A percentile compares a stretch with the other conserved stretches of the same genome.
Conservation (phyloP, 1,140 invertebrate genomes). For the Harlomillsia oculata region DNA sequence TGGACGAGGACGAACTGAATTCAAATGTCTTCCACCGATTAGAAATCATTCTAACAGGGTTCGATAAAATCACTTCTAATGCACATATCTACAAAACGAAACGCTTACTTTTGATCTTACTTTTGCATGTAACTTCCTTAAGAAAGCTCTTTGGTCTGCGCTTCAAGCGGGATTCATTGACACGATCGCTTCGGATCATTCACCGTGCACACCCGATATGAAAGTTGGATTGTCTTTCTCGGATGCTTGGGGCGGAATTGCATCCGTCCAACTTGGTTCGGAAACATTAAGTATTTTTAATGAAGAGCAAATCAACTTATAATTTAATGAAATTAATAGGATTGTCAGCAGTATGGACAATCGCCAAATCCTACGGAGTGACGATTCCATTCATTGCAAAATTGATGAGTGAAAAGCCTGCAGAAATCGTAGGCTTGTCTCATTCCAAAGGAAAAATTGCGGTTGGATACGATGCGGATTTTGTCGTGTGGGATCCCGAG, state of each 20-base stretch:
- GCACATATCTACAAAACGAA: too few species aligned
- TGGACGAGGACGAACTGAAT: slow-evolving; percentile 52
- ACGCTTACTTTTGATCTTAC: neutral
- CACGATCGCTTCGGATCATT: slow-evolving; percentile 64
- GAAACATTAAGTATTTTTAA: neutral
- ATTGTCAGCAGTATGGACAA: slow-evolving; percentile 57
- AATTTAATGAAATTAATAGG: too few species aligned
- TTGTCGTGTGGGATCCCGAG: slow-evolving; percentile 57
- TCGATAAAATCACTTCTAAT: slow-evolving; percentile 6
- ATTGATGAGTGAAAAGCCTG: slow-evolving; percentile 52
- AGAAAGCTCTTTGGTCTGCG: slow-evolving; percentile 54
- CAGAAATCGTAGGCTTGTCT: slow-evolving; percentile 51
- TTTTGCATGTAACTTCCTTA: neutral
- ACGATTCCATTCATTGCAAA: slow-evolving; percentile 48
- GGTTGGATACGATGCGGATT: slow-evolving; percentile 58
- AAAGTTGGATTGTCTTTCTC: slow-evolving; percentile 55
- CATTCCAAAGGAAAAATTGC: slow-evolving; percentile 50
- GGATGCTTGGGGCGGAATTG: slow-evolving; percentile 54
- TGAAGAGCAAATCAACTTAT: too few species aligned
- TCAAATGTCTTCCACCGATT: slow-evolving; percentile 63
- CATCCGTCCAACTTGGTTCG: slow-evolving; percentile 59
- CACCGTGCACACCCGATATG: slow-evolving; percentile 56
- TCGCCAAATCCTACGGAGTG: slow-evolving; percentile 43
- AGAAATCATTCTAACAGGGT: slow-evolving; percentile 51
- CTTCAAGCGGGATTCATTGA: slow-evolving; percentile 49